phyloP scores from a whole-genome alignment of 2,113 vertebrate species.

The Lampris megalopsis region DNA sequence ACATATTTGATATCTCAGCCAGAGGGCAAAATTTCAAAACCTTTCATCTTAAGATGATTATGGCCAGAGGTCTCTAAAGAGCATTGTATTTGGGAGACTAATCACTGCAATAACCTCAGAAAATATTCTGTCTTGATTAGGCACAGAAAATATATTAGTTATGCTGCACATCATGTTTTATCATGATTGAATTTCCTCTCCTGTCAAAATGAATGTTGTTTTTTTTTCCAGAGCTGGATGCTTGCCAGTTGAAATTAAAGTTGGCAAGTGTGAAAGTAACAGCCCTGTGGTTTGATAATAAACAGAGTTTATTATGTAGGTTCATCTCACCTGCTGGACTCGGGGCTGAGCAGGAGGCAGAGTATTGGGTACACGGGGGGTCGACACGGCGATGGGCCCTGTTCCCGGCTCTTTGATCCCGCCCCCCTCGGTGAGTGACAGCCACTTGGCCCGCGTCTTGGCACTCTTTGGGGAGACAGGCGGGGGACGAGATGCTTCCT shows the following conservation, averaged over 20 bases:
- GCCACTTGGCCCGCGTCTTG: conserved; percentile 94
- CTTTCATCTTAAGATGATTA: conserved; percentile 27
- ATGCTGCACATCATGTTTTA: conserved; percentile 5
- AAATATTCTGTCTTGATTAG: conserved; percentile 20
- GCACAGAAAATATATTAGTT: conserved; percentile 37
- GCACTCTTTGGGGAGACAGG: conserved; percentile 84
- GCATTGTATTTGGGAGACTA: conserved; percentile 35
- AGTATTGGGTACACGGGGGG: conserved; percentile 73
- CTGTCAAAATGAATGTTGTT: neutral
- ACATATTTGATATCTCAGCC: conserved; percentile 10
- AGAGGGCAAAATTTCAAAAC: conserved; percentile 7
- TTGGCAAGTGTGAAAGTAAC: conserved; percentile 10
- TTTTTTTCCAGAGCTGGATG: conserved; percentile 27
- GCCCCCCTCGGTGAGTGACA: conserved; percentile 90
- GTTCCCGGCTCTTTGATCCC: conserved; percentile 67
- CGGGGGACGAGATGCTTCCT: conserved; percentile 82
- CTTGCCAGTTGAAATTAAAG: conserved; percentile 22
- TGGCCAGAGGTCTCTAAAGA: conserved; percentile 7
- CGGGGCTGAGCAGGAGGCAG: conserved; percentile 86
- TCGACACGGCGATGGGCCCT: conserved; percentile 73
- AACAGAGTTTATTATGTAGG: conserved; percentile 10
- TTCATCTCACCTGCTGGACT: conserved; percentile 85
- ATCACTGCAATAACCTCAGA: conserved; percentile 43
- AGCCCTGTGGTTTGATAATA: conserved; percentile 2
- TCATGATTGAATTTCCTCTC: conserved; percentile 38